Evolutionary conservation across 1,140 invertebrate genomes (phyloP), one percentile per base, ranked within the genome.

Genomic region (Neodiprion virginianus): DNA sequence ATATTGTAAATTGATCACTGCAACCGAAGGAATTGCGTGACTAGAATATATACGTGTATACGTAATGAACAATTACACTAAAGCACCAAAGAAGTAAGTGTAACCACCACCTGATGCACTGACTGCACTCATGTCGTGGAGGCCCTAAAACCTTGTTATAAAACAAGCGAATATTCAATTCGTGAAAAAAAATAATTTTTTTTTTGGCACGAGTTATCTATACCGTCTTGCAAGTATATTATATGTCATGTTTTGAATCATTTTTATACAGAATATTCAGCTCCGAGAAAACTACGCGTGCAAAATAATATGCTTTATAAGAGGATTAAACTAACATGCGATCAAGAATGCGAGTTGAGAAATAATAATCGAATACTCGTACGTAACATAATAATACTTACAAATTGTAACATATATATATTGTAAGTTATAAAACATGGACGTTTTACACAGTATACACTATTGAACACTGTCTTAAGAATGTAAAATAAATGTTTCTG

Each of bases 381-480:
- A 40, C 28, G 28, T 40, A 40, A 40, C 5, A 40, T 40, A 40
- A 40, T 5, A 14, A 61, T 61, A 61, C 53, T 61, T 61, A 8
- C 11, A 61, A 8, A 61, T 61, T 61, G 53, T 61, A 61, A 61
- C 53, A 61, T 61, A 61, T 61, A 40, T 40, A 40, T 40, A 61
- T 61, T 40, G 11, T 61, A 61, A 61, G 53, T 17, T 61, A 61
- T 11, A 61, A 61, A 17, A 61, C 53, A 61, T 61, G 53, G 53
- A 61, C 53, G 53, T 61, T 61, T 61, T 61, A 61, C 53, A 61
- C 53, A 61, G 53, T 61, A 61, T 61, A 61, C 53, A 61, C 53
- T 61, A 61, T 61, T 17, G n/a, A 61, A 61, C 53, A 61, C 53
- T 61, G 53, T 61, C 53, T 14, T 61, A 61, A 61, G n/a, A 14